Evolutionary conservation across 2,888 invertebrate species (phyloP).

Genomic region (Tanytarsus gracilentus): DNA sequence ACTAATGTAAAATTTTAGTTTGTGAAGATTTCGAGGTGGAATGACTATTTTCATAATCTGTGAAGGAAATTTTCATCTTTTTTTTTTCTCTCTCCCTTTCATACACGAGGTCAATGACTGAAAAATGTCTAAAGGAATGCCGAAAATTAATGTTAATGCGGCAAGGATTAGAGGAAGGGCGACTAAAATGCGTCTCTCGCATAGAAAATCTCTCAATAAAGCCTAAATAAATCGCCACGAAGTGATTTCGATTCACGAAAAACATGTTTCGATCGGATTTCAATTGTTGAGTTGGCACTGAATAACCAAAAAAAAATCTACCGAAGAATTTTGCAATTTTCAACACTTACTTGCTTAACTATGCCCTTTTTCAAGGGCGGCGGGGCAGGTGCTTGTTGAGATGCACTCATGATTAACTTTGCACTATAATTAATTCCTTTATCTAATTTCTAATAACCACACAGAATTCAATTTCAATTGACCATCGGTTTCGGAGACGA

Average conservation of each 20-base stretch:
- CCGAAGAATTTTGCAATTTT: conserved; percentile 5
- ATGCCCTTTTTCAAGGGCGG: conserved; percentile 47
- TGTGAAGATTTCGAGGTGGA: too few relatives aligned
- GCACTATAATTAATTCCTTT: neutral
- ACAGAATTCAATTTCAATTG: neutral
- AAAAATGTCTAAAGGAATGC: neutral
- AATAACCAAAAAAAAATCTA: conserved; percentile 32
- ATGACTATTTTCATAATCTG: too few relatives aligned
- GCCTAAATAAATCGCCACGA: too few relatives aligned
- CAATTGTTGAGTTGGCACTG: conserved; percentile 22
- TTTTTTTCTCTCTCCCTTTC: too few relatives aligned
- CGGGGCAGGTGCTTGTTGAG: conserved; percentile 36
- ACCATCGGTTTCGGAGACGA: neutral
- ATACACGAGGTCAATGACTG: conserved; percentile 22
- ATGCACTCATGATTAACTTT: conserved; percentile 16
- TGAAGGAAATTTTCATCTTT: too few relatives aligned
- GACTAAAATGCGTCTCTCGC: too few relatives aligned
- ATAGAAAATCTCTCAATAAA: too few relatives aligned
- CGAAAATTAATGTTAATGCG: too few relatives aligned
- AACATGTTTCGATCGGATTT: conserved; percentile 18
- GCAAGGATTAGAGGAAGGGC: too few relatives aligned
- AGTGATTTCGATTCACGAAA: too few relatives aligned
- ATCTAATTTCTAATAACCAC: conserved; percentile 1
- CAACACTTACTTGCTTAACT: conserved; percentile 52
- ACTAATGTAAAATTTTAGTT: too few relatives aligned